Base-by-base conservation (phyloP, 2,113 vertebrate genomes). In the Bos indicus region DNA sequence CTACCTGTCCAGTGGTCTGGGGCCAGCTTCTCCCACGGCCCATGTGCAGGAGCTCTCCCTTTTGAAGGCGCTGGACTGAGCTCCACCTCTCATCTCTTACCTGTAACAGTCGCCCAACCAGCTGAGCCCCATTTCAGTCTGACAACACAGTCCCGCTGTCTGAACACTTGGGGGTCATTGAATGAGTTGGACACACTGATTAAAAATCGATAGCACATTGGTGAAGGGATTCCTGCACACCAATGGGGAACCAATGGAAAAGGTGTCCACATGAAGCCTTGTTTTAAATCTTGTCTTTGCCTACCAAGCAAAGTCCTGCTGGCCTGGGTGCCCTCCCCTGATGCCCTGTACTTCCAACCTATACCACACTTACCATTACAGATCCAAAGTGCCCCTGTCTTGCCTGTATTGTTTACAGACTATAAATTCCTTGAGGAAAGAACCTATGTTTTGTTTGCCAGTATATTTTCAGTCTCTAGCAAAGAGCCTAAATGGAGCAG, bases 21-120 rank as follows among this genome's bases (percentile, higher is more conserved):
- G 54, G 52, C 26, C 57, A n/a, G 3, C 25, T 48, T 81, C 67
- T 56, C 85, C 30, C 10, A 7, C 0, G 0, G 54, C 23, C 25
- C 67, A 14, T 1, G 13, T 15, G 40, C 1, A 10, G 56, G 67
- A 23, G 48, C 17, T 46, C 40, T 54, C n/a, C 54, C 62, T 40
- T 33, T 52, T 10, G 46, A 71, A 62, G 7, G 19, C 7, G 7
- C 16, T 15, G 30, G 33, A 30, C 51, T 17, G 3, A 25, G 56
- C 9, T 74, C 77, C 57, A n/a, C 7, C 25, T 60, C 57, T 92
- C 25, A 43, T 25, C 54, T 78, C 10, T 78, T 56, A 90, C 48
- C 26, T 28, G 33, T 43, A 56, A 23, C 6, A 0, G 4, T 23
- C 9, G 16, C 46, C 16, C 56, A 36, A 1, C 43, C 40, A 52